Evolutionary conservation across 2,888 invertebrate species (phyloP).

Genomic region (Papilio demoleus): DNA sequence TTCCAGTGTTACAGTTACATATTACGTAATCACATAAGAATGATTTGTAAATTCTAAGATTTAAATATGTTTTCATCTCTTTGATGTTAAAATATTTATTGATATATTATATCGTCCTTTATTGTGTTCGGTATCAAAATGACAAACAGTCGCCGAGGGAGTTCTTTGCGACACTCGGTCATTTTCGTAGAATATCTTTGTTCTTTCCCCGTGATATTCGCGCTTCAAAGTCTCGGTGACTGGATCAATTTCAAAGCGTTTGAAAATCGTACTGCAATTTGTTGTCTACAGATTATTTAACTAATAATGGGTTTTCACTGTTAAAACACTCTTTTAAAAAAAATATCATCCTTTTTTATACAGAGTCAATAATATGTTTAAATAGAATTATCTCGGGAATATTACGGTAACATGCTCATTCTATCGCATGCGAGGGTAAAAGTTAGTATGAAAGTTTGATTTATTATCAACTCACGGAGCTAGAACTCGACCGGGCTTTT

Average conservation of each 20-base stretch:
- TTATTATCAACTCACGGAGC: conserved; percentile 82
- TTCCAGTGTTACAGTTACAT: too few relatives aligned
- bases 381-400: background rate
- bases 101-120: background rate
- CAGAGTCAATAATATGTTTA: background rate
- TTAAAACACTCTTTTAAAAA: background rate
- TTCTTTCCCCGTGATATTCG: background rate
- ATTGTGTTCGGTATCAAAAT: background rate
- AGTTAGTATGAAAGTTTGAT: conserved; percentile 9
- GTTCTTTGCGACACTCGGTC: background rate
- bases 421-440: background rate
- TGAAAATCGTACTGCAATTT: background rate
- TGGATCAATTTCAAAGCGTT: background rate
- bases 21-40: too few relatives aligned
- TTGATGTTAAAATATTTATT: conserved; percentile 8
- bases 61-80: background rate
- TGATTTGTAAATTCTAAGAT: background rate
- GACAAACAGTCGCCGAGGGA: conserved; percentile 5
- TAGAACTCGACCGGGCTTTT: conserved; percentile 86
- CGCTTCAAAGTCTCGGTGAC: background rate
- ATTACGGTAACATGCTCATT: background rate
- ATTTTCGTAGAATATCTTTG: background rate
- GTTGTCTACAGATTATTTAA: background rate
- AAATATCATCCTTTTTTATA: background rate
- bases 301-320: background rate